Base-by-base conservation (phyloP, 2,888 invertebrate species). In the Itoplectis maculator region DNA sequence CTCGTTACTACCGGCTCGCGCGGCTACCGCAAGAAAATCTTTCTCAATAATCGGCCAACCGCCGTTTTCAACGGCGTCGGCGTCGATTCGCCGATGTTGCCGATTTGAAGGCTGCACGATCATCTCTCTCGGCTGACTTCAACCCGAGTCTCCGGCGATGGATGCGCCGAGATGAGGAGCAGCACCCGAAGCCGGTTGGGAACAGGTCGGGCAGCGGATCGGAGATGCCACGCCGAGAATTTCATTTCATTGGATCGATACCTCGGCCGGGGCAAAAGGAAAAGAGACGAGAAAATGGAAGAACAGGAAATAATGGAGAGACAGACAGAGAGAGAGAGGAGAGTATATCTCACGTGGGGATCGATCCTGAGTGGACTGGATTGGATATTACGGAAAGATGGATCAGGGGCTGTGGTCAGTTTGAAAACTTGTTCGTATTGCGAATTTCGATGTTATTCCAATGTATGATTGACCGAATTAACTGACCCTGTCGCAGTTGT, bases 41-140 rank as follows among this genome's bases (percentile, higher is more conserved):
- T 70, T 42, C 70, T 3, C 70, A 54, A 70, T 56, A 70, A 70
- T 70, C 56, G 54, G 29, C 29, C 42, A 70, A 70, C 23, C 68
- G 65, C n/a, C 45, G 47, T 65, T 65, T n/a, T n/a, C n/a, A n/a
- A n/a, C n/a, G n/a, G n/a, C n/a, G n/a, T 47, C 47, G n/a, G 47
- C 47, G 15, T 66, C 23, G 61, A 61, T 61, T 37, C 9, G 61
- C 37, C 3, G 15, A 6, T 59, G 35, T 37, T 3, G 61, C 37
- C 3, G 15, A 6, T 59, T n/a, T 59, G 59, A 37, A n/a, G n/a
- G 35, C 42, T 70, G 54, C 40, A 54, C 54, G 56, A 54, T 70
- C 70, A 54, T 70, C 54, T 56, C 54, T 70, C 54, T 56, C 54
- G 42, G 37, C 42, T 2, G 29, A 29, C 29, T n/a, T n/a, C n/a